These are phyloP conservation scores for Phragmatobia fuliginosa DNA, from an alignment of 2,888 invertebrate genomes.

Conservation along the genomic window DNA sequence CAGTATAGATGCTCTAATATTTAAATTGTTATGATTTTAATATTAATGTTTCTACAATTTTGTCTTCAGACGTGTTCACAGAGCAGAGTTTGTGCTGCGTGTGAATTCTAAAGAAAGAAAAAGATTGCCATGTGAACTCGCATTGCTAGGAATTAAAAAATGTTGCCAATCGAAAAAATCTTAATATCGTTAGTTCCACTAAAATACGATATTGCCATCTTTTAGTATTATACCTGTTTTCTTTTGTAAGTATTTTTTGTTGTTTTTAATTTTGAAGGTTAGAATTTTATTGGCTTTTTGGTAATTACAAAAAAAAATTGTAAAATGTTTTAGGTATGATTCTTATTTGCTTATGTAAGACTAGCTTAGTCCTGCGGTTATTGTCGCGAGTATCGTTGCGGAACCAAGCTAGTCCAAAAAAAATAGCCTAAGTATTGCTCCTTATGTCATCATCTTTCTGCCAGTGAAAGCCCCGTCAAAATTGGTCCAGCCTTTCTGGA, in stretches of 20 bases:
- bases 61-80: background rate
- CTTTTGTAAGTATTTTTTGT: conserved; percentile 40
- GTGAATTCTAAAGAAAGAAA: background rate
- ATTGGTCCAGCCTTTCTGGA: too few species aligned
- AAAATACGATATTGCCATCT: conserved; percentile 44
- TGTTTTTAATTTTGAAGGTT: conserved; percentile 24
- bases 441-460: too few species aligned
- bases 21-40: background rate
- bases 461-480: too few species aligned
- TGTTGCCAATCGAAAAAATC: conserved; percentile 47
- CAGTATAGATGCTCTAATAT: background rate
- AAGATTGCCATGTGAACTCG: background rate
- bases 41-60: background rate
- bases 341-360: background rate
- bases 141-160: conserved; percentile 1
- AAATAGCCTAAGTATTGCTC: too few species aligned
- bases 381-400: too few species aligned
- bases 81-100: background rate
- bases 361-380: too few species aligned
- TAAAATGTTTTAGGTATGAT: background rate
- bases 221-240: conserved; percentile 44
- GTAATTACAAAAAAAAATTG: background rate
- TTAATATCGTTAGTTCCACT: conserved; percentile 32
- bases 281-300: conserved; percentile 9
- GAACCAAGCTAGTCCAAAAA: too few species aligned